A percentile compares a stretch with the other conserved stretches of the same genome.
Conservation (phyloP, 2,113 vertebrate genomes). For the Sylvilagus bachmani region DNA sequence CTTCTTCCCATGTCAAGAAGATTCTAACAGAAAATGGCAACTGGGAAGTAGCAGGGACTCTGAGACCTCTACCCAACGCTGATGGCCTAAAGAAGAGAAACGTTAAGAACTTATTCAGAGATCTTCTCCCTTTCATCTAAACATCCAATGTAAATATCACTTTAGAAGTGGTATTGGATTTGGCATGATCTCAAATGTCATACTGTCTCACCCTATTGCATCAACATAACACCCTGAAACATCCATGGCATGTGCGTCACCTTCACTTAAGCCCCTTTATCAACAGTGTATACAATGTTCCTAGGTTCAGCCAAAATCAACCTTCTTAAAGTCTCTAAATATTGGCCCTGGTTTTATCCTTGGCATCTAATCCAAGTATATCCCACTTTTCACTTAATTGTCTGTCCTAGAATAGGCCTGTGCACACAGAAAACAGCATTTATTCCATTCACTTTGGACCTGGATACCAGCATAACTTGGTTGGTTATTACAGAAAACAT, state of each 20-base stretch:
- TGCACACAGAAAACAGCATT: neutral
- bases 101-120: neutral
- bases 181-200: neutral
- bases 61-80: neutral
- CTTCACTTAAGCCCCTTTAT: neutral
- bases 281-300: neutral
- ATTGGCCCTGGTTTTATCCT: neutral
- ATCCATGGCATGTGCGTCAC: neutral
- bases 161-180: neutral
- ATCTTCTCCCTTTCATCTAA: neutral
- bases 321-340: neutral
- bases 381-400: neutral
- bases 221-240: neutral
- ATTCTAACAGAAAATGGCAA: neutral
- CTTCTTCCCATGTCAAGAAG: neutral
- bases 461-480: conserved; percentile 2
- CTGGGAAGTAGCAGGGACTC: neutral
- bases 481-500: neutral
- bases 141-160: neutral
- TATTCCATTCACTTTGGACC: neutral
- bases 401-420: neutral
- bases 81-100: neutral
- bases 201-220: neutral
- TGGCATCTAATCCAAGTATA: conserved; percentile 27
- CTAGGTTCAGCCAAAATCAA: neutral